Evolutionary conservation across 2,797 vertebrate genomes (phyloP).

Genomic region (Ispidina lecontei): DNA sequence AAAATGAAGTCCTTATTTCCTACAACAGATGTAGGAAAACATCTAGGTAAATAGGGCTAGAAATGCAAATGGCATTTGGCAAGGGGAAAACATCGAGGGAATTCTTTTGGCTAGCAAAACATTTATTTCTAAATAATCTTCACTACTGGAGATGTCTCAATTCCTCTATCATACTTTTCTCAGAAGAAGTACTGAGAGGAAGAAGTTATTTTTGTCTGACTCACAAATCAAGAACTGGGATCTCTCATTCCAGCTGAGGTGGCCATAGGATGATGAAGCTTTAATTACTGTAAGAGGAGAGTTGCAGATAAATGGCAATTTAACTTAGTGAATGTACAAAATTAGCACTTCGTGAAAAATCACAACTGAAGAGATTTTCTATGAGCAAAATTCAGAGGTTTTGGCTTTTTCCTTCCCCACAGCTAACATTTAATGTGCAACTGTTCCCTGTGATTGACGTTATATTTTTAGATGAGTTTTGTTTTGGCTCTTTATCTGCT

Average conservation of each 20-base stretch:
- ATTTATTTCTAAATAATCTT: background rate
- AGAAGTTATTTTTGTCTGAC: background rate
- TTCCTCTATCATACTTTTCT: background rate
- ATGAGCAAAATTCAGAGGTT: background rate
- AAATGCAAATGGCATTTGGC: background rate
- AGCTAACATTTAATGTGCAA: background rate
- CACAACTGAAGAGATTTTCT: background rate
- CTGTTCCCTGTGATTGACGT: background rate
- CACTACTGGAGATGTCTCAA: background rate
- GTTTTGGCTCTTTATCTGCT: background rate
- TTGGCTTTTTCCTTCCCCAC: background rate
- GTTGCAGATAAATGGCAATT: background rate
- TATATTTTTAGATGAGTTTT: background rate
- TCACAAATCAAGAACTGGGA: background rate
- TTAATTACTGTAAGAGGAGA: background rate
- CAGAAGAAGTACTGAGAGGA: background rate
- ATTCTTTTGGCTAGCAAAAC: background rate
- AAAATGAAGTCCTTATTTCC: background rate
- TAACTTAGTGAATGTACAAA: background rate
- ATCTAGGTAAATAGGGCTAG: background rate
- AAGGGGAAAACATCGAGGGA: background rate
- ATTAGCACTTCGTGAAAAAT: background rate
- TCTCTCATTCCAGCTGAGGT: background rate
- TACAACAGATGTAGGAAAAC: background rate
- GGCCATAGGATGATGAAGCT: background rate